Evolutionary conservation across 2,797 vertebrate species (phyloP).

Genomic region (Epinephelus awoara): DNA sequence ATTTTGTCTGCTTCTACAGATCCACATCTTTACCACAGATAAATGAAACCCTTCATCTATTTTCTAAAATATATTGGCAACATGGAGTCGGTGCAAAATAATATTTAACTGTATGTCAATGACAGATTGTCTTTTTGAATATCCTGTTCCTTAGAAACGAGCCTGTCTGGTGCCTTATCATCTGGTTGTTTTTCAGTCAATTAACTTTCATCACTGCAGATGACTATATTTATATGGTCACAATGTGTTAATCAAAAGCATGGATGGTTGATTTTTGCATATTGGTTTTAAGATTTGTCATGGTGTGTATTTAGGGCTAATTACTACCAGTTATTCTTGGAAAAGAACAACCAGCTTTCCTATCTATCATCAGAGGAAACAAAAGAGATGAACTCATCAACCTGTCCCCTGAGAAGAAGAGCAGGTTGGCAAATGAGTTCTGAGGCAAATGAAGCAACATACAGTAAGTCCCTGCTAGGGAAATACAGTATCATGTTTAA

Average conservation of each 20-base stretch:
- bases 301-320: conserved; percentile 72
- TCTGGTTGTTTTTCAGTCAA: conserved; percentile 80
- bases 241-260: conserved; percentile 82
- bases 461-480: conserved; percentile 23
- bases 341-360: conserved; percentile 55
- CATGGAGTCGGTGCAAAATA: conserved; percentile 43
- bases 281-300: conserved; percentile 78
- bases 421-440: conserved; percentile 62
- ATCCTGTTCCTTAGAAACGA: conserved; percentile 67
- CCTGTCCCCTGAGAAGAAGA: conserved; percentile 57
- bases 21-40: conserved; percentile 30
- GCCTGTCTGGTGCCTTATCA: conserved; percentile 71
- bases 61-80: conserved; percentile 41
- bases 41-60: conserved; percentile 52
- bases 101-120: conserved; percentile 56
- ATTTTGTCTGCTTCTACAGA: conserved; percentile 42
- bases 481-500: conserved; percentile 50
- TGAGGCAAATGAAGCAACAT: conserved; percentile 62
- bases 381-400: conserved; percentile 74
- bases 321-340: conserved; percentile 65
- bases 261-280: conserved; percentile 76
- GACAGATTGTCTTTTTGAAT: conserved; percentile 74
- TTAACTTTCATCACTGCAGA: conserved; percentile 81
- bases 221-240: conserved; percentile 79
- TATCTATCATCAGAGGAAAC: conserved; percentile 64